Evolutionary conservation across 2,888 invertebrate species (phyloP), one percentile per base, ranked within the genome.

Genomic region (Thecocarcelia acutangulata): DNA sequence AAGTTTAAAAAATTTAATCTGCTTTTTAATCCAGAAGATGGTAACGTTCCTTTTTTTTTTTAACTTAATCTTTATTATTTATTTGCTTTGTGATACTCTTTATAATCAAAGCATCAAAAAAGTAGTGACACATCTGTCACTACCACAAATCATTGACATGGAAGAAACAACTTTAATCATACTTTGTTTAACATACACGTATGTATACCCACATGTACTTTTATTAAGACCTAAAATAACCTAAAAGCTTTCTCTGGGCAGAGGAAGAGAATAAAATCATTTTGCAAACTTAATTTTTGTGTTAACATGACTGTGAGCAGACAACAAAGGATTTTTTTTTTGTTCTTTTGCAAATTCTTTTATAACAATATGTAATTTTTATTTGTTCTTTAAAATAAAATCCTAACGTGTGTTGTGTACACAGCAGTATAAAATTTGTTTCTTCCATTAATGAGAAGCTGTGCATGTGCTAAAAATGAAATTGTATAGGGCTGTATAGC

Each of bases 71-170:
- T 12, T 21, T 21, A 19, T 42, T 59, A n/a, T 19, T 46, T 42
- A 13, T 21, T 54, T 52, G n/a, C 33, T 44, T 37, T 19, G 44
- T 19, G 33, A 48, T 61, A 46, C 15, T 44, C 19, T 48, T 70
- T 63, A 50, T 69, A 64, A 72, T 58, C 64, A 64, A 78, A 72
- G 40, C 46, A 24, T 37, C 9, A 42, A 44, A 64, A 66, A 28
- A 15, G 50, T 21, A 46, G 61, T 76, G 64, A 66, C 72, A 66
- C 78, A 77, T 72, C 70, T 77, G 70, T 70, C 70, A 64, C 24
- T 44, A 72, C 44, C 52, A 69, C 42, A 72, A 72, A 42, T 72
- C 48, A 64, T 52, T 72, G 50, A 72, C 59, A 50, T 78, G 58
- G 50, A 78, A 74, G 48, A 46, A 56, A 52, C 33, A 48, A 17